Percentiles rank a stretch among this genome's conserved stretches.
Evolutionary conservation across 2,888 invertebrate species (phyloP).

Genomic region (Mythimna impura): DNA sequence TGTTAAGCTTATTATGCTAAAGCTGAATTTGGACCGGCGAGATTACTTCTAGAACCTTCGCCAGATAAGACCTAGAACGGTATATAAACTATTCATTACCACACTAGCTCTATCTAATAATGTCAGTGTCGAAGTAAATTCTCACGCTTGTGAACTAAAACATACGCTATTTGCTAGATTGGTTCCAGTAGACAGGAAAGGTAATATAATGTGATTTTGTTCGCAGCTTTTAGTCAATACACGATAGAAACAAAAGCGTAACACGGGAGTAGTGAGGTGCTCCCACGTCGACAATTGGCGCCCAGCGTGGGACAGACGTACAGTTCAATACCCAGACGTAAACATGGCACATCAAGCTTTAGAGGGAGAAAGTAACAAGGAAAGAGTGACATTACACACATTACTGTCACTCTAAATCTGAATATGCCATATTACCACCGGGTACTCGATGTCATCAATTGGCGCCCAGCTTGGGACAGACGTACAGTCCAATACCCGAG

Average conservation of each 20-base stretch:
- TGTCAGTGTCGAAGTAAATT: slow-evolving; percentile 39
- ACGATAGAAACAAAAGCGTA: slow-evolving; percentile 54
- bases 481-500: neutral
- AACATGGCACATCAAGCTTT: neutral
- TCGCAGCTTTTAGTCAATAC: slow-evolving; percentile 64
- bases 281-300: slow-evolving; percentile 35
- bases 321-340: neutral
- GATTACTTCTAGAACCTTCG: slow-evolving; percentile 30
- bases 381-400: neutral
- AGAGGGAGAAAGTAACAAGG: neutral
- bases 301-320: slow-evolving; percentile 32
- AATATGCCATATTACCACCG: neutral
- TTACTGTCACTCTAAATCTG: neutral
- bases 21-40: slow-evolving; percentile 48
- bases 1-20: slow-evolving; percentile 35
- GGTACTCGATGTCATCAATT: slow-evolving; percentile 16
- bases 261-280: slow-evolving; percentile 31
- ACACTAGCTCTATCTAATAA: slow-evolving; percentile 36
- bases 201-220: slow-evolving; percentile 66
- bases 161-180: slow-evolving; percentile 40
- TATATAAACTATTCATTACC: slow-evolving; percentile 43
- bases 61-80: slow-evolving; percentile 38
- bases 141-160: slow-evolving; percentile 40
- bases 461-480: slow-evolving; percentile 42
- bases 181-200: slow-evolving; percentile 43